A percentile compares a stretch with the other conserved stretches of the same genome.
phyloP scores from a whole-genome alignment of 2,888 invertebrate genomes.

The Vannuccia rotundouncinata region DNA sequence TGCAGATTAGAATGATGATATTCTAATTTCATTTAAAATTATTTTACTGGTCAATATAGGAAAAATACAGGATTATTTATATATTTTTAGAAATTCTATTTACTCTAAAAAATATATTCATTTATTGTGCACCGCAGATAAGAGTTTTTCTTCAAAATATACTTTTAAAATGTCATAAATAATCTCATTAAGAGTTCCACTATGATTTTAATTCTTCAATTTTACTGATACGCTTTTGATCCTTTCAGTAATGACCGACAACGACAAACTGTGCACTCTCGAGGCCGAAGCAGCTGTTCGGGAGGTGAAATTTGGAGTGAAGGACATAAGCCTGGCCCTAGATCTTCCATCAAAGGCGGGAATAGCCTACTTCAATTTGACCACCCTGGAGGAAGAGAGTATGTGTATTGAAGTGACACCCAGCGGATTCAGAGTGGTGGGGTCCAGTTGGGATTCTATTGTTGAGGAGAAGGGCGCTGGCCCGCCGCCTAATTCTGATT shows the following conservation, averaged over 20 bases:
- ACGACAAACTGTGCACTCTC: conserved; percentile 32
- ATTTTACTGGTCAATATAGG: no score
- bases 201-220: no score
- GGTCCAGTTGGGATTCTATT: neutral
- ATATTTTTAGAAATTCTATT: no score
- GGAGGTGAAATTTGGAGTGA: conserved; percentile 32
- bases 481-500: neutral
- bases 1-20: no score
- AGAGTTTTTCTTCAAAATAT: no score
- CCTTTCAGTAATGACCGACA: neutral
- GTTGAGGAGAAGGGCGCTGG: neutral
- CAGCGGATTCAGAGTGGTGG: conserved; percentile 29
- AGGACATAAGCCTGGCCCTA: neutral
- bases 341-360: neutral
- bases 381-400: conserved; percentile 24
- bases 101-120: no score
- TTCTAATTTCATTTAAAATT: no score
- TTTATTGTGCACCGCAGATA: no score
- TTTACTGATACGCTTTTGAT: no score
- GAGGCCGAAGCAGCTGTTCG: conserved; percentile 29
- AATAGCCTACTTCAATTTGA: conserved; percentile 30
- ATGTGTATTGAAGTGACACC: conserved; percentile 32
- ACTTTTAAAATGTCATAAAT: no score
- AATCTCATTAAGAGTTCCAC: no score
- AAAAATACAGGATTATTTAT: no score